Evolutionary conservation across 2,113 vertebrate genomes (phyloP), one percentile per base, ranked within the genome.

Genomic region (Nycticebus coucang): DNA sequence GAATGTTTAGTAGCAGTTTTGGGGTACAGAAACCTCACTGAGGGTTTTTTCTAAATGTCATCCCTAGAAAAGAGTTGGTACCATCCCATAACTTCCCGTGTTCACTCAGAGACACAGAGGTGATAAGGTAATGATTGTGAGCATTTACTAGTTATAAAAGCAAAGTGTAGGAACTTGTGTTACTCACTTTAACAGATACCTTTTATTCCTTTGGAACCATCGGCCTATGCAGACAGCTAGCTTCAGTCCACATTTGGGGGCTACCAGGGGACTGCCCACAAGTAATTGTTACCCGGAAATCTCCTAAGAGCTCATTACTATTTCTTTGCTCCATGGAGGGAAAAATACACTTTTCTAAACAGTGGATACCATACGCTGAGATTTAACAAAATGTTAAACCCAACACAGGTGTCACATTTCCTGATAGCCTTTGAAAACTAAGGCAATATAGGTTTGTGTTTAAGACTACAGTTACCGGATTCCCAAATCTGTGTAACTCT

Each of bases 1-100:
- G 69, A 75, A 79, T 72, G 92, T 74, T 94, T 92, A 86, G 79
- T 87, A 93, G 78, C 68, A 91, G 77, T 18, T 72, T 91, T 62
- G 78, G 94, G 60, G 83, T 74, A 91, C 33, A 74, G 72, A 92
- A 95, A 69, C 26, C 60, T 90, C 68, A 71, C 80, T 68, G 57
- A 83, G 75, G 69, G 33, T 28, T 83, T 95, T 57, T 89, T 89
- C 75, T 72, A 66, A 41, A 85, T 8, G 0, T 10, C 68, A 53
- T 74, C 69, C 33, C 59, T 69, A 30, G 18, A 79, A 92, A 79
- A 81, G 71, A 95, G 87, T 28, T 80, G 79, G 91, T 69, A n/a
- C 41, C 9, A 82, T 62, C 26, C 33, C 45, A 79, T 69, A 64
- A 57, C 59, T 57, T 26, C 59, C 45, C 74, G 35, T 28, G 64